phyloP scores from a whole-genome alignment of 2,888 invertebrate genomes.

The Pelosia muscerda region DNA sequence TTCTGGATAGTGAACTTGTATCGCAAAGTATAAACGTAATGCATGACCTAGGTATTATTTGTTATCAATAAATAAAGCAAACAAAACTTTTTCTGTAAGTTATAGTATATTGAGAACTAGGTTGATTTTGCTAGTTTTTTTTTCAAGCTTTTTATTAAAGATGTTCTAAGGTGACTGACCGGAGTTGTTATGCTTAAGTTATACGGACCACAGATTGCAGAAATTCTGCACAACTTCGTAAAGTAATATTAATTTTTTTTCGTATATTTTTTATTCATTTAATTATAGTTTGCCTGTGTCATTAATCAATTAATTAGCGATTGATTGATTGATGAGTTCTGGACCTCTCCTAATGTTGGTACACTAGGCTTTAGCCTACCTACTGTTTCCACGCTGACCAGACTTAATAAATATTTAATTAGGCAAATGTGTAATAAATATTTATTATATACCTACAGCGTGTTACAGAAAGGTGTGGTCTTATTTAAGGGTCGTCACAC shows the following conservation, averaged over 20 bases:
- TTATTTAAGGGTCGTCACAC: too few species aligned
- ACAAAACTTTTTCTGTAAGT: slow-evolving; percentile 10
- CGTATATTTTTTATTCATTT: too few species aligned
- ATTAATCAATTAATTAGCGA: too few species aligned
- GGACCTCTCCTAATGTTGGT: too few species aligned
- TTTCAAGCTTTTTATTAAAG: not conserved
- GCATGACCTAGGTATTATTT: not conserved
- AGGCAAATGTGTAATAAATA: too few species aligned
- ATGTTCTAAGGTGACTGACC: slow-evolving; percentile 13
- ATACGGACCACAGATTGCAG: not conserved
- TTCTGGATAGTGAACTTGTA: slow-evolving; percentile 19
- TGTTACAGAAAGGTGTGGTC: too few species aligned
- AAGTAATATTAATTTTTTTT: not conserved
- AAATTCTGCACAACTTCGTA: not conserved
- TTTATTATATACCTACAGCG: too few species aligned
- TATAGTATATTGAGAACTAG: slow-evolving; percentile 5
- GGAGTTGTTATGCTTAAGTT: slow-evolving; percentile 16
- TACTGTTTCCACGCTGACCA: too few species aligned
- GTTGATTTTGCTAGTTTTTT: not conserved
- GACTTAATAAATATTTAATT: too few species aligned
- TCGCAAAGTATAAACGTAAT: slow-evolving; percentile 1
- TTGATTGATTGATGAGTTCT: too few species aligned
- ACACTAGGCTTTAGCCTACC: too few species aligned
- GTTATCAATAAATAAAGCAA: slow-evolving; percentile 7
- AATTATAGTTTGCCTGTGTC: too few species aligned